Evolutionary conservation across 2,888 invertebrate species (phyloP).

Genomic region (Erebia aethiops): DNA sequence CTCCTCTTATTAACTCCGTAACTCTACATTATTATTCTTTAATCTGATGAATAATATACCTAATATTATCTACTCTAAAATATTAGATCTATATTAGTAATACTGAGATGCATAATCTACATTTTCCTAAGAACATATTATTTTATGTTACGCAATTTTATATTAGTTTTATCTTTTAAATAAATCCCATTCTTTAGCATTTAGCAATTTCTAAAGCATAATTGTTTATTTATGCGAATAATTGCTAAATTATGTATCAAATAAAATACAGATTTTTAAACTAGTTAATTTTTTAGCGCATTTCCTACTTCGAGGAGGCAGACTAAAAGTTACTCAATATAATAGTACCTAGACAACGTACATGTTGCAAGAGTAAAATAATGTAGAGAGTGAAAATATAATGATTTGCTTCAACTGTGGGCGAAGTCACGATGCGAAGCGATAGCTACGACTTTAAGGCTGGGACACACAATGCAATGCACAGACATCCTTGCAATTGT

Average conservation of each 20-base stretch:
- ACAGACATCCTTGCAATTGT: too few species aligned
- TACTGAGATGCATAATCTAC: too few species aligned
- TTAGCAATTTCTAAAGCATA: not conserved
- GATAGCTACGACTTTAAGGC: not conserved
- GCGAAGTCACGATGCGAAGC: conserved; percentile 55
- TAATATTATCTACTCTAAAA: too few species aligned
- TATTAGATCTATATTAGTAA: too few species aligned
- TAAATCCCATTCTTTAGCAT: not conserved
- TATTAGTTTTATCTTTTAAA: not conserved
- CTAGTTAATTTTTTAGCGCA: not conserved
- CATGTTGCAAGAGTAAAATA: conserved; percentile 18
- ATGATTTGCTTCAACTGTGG: conserved; percentile 49
- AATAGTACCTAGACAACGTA: conserved; percentile 14
- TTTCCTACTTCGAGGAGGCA: conserved; percentile 14
- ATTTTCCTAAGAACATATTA: too few species aligned
- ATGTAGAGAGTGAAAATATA: conserved; percentile 27
- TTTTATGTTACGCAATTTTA: not conserved
- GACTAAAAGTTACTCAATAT: conserved; percentile 24
- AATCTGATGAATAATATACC: too few species aligned
- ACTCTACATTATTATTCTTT: too few species aligned
- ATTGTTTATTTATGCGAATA: conserved; percentile 2
- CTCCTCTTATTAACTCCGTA: too few species aligned
- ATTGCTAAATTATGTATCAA: not conserved
- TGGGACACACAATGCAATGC: too few species aligned
- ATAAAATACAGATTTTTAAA: too few species aligned